A percentile compares a stretch with the other conserved stretches of the same genome.
Evolutionary conservation across 2,888 invertebrate genomes (phyloP).

Genomic region (Phengaris arion): DNA sequence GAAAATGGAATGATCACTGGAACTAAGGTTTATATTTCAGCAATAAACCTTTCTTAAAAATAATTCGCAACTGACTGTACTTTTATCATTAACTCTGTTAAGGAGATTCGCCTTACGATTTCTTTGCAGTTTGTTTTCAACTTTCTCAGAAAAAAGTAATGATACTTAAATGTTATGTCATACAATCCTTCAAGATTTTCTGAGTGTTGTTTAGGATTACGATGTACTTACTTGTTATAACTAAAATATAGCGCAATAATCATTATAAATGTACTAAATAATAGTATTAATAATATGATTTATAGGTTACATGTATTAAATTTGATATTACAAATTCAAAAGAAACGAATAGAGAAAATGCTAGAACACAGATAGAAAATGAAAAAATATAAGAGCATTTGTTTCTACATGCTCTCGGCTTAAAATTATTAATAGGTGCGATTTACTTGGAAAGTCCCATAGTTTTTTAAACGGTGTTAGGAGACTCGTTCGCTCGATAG

Average conservation of each 20-base stretch:
- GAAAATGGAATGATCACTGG: background rate
- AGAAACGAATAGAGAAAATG: slow-evolving; percentile 1
- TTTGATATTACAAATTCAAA: background rate
- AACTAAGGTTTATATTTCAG: background rate
- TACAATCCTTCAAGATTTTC: background rate
- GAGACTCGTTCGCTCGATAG: slow-evolving; percentile 38
- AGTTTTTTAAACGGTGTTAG: slow-evolving; percentile 43
- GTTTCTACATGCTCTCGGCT: slow-evolving; percentile 34
- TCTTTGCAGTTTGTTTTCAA: background rate
- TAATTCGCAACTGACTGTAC: background rate
- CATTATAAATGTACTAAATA: background rate
- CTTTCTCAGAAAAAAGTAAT: background rate
- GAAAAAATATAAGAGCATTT: slow-evolving; percentile 27
- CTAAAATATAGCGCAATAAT: background rate
- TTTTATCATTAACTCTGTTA: slow-evolving; percentile 1
- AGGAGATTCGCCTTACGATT: slow-evolving; percentile 11
- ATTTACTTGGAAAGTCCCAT: slow-evolving; percentile 40
- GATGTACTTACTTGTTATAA: background rate
- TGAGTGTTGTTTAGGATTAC: background rate
- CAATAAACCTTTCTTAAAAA: background rate
- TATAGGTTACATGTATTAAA: background rate
- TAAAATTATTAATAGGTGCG: slow-evolving; percentile 41
- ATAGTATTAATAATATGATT: too few relatives aligned
- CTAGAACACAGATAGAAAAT: background rate
- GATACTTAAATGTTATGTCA: background rate